phyloP scores from a whole-genome alignment of 2,888 invertebrate species.

The Melanchra persicariae region DNA sequence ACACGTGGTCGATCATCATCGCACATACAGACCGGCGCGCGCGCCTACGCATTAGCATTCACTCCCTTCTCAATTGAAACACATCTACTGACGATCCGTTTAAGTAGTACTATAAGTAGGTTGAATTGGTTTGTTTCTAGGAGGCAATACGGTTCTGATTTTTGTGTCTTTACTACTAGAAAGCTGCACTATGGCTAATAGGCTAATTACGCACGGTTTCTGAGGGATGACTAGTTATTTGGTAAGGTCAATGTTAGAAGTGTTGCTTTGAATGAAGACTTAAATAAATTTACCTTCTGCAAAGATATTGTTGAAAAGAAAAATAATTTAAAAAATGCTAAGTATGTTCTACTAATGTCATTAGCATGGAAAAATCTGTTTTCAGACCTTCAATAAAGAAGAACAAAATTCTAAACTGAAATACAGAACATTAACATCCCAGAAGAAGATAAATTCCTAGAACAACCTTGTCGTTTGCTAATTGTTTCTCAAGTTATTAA shows the following conservation, averaged over 20 bases:
- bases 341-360: not conserved
- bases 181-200: too few species aligned
- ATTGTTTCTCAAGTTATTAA: conserved; percentile 47
- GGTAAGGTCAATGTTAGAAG: too few species aligned
- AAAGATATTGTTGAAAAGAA: too few species aligned
- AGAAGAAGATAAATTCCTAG: conserved; percentile 18
- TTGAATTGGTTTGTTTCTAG: not conserved
- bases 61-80: conserved; percentile 43
- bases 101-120: conserved; percentile 8
- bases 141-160: not conserved
- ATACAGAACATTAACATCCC: conserved; percentile 22
- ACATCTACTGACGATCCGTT: conserved; percentile 30
- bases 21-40: conserved; percentile 13
- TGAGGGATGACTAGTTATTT: too few species aligned
- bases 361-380: not conserved
- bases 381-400: conserved; percentile 12
- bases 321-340: too few species aligned
- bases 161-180: too few species aligned
- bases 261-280: not conserved
- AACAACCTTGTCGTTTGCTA: conserved; percentile 32
- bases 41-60: conserved; percentile 44
- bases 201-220: not conserved
- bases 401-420: not conserved
- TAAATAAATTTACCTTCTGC: too few species aligned
- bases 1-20: conserved; percentile 40